phyloP scores from a whole-genome alignment of 2,113 vertebrate species.

The Thalassoma bifasciatum region DNA sequence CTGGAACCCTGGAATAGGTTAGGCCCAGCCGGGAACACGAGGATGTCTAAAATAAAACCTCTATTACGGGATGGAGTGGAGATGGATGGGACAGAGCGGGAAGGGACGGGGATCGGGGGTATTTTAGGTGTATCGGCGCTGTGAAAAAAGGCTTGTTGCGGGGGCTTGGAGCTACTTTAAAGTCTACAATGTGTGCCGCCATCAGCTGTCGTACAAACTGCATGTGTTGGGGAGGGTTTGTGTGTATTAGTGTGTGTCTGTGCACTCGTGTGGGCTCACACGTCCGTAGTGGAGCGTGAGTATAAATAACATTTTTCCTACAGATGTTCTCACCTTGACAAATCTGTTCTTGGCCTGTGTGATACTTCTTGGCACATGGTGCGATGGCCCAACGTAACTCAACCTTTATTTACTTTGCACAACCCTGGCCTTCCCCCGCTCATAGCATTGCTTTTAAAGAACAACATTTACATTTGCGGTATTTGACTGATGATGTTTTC shows the following conservation, averaged over 20 bases:
- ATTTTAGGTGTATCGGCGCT: slow-evolving; percentile 77
- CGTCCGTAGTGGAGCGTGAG: slow-evolving; percentile 59
- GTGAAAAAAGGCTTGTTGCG: slow-evolving; percentile 79
- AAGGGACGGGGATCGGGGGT: slow-evolving; percentile 73
- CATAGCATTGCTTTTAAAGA: slow-evolving; percentile 27
- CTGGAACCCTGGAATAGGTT: slow-evolving; percentile 84
- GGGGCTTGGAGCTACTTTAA: slow-evolving; percentile 75
- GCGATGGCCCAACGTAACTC: slow-evolving; percentile 42
- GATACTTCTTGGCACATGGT: slow-evolving; percentile 60
- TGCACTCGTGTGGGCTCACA: slow-evolving; percentile 56
- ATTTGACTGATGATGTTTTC: slow-evolving; percentile 31
- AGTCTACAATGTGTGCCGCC: slow-evolving; percentile 71
- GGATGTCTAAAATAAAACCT: slow-evolving; percentile 83
- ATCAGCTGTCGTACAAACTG: slow-evolving; percentile 77
- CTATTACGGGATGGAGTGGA: slow-evolving; percentile 81
- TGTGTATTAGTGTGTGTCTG: slow-evolving; percentile 42
- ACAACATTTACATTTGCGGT: slow-evolving; percentile 42
- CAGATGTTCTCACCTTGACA: slow-evolving; percentile 80
- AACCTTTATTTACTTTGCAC: slow-evolving; percentile 56
- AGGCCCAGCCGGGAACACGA: slow-evolving; percentile 79
- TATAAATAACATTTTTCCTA: slow-evolving; percentile 82
- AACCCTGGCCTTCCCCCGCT: slow-evolving; percentile 15
- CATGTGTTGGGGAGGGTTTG: slow-evolving; percentile 66
- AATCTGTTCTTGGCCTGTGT: slow-evolving; percentile 64
- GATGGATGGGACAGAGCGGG: slow-evolving; percentile 77